Evolutionary conservation across 2,888 invertebrate species (phyloP), one percentile per base, ranked within the genome.

Genomic region (Theristus sp.): DNA sequence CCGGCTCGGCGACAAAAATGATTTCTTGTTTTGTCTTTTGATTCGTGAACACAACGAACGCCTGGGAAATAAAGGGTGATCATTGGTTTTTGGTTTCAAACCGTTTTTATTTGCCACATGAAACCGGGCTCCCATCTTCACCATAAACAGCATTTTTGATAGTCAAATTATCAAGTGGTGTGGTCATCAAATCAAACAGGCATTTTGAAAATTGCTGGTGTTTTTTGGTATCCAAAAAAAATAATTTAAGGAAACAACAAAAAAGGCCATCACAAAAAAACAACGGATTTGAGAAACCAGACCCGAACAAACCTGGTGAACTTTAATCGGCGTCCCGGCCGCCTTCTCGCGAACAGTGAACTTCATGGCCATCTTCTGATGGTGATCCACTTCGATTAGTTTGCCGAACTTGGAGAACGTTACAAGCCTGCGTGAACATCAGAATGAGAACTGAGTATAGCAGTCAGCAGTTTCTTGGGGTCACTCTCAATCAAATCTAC

Each of bases 1-100:
- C 69, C 1, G 85, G 84, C 73, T 94, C 93, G 0, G 93, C 89
- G 2, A 96, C 86, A 74, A 89, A 94, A 68, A 91, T 84, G 57
- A 90, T 86, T 79, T 96, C 96, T 63, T 84, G 83, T n/a, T 81
- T 79, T 0, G 80, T 80, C 58, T 73, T 69, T 24, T 77, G 76
- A 67, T 85, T 82, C 49, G 81, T 81, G 55, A 93, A 80, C 57
- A 86, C 81, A 29, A 91, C 82, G 75, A 93, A 93, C 0, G 87
- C 86, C 76, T 90, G 89, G 74, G 88, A 27, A n/a, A n/a, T n/a
- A n/a, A n/a, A n/a, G n/a, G n/a, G n/a, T n/a, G n/a, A n/a, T n/a
- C n/a, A n/a, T n/a, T n/a, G n/a, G n/a, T n/a, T n/a, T n/a, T n/a
- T n/a, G n/a, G n/a, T n/a, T n/a, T n/a, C n/a, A n/a, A 46, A 46